Evolutionary conservation across 2,113 vertebrate species (phyloP).

Genomic region (Tenrec ecaudatus): DNA sequence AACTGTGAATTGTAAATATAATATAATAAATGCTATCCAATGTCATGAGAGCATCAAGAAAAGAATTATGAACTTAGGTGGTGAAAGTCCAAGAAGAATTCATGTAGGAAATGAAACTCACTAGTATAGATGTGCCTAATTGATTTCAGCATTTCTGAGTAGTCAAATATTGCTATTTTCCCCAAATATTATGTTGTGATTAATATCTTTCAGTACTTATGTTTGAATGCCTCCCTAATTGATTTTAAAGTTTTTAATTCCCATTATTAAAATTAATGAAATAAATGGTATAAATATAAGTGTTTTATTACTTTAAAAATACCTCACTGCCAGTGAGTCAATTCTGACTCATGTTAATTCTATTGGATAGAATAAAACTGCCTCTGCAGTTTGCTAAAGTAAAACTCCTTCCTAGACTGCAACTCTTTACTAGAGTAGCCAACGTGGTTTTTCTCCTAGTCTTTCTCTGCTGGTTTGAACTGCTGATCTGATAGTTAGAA

Average conservation of each 20-base stretch:
- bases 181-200: background rate
- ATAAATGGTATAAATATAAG: background rate
- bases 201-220: background rate
- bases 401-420: too few species aligned
- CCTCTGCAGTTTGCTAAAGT: too few species aligned
- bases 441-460: too few species aligned
- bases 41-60: background rate
- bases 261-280: slow-evolving; percentile 5
- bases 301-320: too few species aligned
- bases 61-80: background rate
- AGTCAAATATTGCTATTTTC: background rate
- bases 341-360: too few species aligned
- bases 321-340: too few species aligned
- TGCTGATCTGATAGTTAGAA: too few species aligned
- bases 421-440: too few species aligned
- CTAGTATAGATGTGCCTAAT: background rate
- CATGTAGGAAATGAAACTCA: background rate
- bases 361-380: too few species aligned
- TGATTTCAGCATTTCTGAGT: background rate
- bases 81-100: background rate
- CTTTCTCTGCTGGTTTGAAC: too few species aligned
- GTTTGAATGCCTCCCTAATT: background rate
- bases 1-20: background rate
- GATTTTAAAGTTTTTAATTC: background rate
- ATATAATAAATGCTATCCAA: background rate